Evolutionary conservation across 2,888 invertebrate species (phyloP), one percentile per base, ranked within the genome.

Genomic region (Mylabris sibirica): DNA sequence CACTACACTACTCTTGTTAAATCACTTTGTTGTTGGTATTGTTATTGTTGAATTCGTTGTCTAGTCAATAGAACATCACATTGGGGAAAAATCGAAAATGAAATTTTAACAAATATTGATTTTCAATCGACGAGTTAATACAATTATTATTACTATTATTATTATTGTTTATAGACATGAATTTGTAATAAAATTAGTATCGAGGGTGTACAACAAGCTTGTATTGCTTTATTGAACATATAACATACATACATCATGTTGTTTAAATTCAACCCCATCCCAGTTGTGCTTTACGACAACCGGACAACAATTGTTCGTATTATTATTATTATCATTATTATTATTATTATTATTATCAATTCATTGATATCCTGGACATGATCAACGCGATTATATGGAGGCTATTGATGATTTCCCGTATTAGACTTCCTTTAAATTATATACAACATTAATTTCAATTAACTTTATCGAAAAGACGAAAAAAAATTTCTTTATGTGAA

Each of bases 1-100:
- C 69, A 66, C 57, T 12, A 65, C 67, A 66, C 66, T 64, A 64
- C 69, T 65, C 71, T 41, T 67, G 69, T 73, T 71, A 66, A 53
- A 67, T 60, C 59, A 67, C 44, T 69, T 67, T 63, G 63, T 64
- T 53, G 20, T 61, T 41, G 49, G 5, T 41, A 35, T 20, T 41
- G 49, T 17, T 41, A 35, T 20, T 35, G 60, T 60, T 35, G 20
- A 41, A 38, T 41, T 60, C 17, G 14, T n/a, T 61, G 14, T 41
- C 26, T 35, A 20, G 60, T 35, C 60, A 34, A 34, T 35, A 20
- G 11, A 20, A 49, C 8, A 44, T 41, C n/a, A 41, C 12, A n/a
- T n/a, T 14, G 41, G n/a, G 9, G 20, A 20, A 49, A 49, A 49
- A 49, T 49, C 49, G 8, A 20, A 49, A 17, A 44, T 44, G 4